A percentile compares a stretch with the other conserved stretches of the same genome.
Evolutionary conservation across 1,140 invertebrate genomes (phyloP).

Genomic region (Bombus pyrosoma): DNA sequence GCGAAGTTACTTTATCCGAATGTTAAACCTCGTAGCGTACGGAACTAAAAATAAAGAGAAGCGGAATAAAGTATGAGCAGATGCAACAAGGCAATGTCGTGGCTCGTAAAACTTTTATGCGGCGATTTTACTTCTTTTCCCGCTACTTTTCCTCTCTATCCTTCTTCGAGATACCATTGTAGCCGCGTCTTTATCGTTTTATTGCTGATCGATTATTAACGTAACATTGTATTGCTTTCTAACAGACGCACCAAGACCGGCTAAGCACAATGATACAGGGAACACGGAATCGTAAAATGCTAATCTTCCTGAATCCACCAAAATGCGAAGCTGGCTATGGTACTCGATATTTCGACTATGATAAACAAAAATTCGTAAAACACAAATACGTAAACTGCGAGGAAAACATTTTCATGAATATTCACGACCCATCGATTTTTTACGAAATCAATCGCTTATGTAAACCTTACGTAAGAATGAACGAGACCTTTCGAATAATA

Average conservation of each 20-base stretch:
- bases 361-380: no score
- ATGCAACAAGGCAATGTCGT: slow-evolving; percentile 73
- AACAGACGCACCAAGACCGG: slow-evolving; percentile 33
- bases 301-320: background rate
- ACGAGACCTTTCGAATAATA: no score
- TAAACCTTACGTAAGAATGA: no score
- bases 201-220: slow-evolving; percentile 74
- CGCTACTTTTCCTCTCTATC: slow-evolving; percentile 22
- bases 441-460: no score
- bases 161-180: slow-evolving; percentile 47
- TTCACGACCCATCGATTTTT: no score
- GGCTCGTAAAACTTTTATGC: slow-evolving; percentile 77
- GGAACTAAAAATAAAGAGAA: slow-evolving; percentile 64
- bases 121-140: slow-evolving; percentile 69
- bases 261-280: slow-evolving; percentile 45
- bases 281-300: slow-evolving; percentile 58
- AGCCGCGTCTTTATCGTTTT: slow-evolving; percentile 70
- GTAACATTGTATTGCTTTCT: slow-evolving; percentile 58
- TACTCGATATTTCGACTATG: no score
- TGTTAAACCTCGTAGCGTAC: slow-evolving; percentile 58
- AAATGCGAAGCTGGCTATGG: background rate
- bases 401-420: no score
- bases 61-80: slow-evolving; percentile 73
- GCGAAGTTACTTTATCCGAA: slow-evolving; percentile 69
- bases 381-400: no score